Conservation (phyloP, 2,888 invertebrate genomes). For the Idaea dimidiata region DNA sequence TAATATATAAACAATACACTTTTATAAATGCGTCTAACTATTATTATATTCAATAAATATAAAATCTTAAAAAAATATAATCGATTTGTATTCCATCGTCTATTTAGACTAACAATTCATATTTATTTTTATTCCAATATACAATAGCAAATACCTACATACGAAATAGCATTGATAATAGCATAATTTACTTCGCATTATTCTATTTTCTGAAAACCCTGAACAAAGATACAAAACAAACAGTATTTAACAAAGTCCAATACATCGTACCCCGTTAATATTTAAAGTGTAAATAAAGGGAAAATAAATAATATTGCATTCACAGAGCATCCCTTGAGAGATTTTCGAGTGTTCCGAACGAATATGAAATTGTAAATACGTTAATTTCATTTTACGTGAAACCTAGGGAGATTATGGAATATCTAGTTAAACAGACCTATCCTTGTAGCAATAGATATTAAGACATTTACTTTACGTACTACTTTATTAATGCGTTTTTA, state of each 20-base stretch:
- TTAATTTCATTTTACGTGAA: background rate
- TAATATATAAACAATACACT: no score
- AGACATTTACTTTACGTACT: no score
- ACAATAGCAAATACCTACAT: background rate
- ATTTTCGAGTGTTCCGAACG: background rate
- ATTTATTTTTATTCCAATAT: no score
- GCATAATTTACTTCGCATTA: background rate
- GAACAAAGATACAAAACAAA: background rate
- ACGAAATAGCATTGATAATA: background rate
- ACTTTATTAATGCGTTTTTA: no score
- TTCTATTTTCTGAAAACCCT: background rate
- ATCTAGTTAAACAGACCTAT: background rate
- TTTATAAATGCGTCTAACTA: no score
- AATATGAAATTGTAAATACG: background rate
- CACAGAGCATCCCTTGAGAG: slow-evolving; percentile 10
- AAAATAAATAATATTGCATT: slow-evolving; percentile 16
- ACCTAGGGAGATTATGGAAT: background rate
- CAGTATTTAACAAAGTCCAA: background rate
- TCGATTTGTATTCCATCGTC: background rate
- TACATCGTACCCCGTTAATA: background rate
- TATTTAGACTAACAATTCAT: background rate
- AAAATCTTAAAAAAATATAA: no score
- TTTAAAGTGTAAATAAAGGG: slow-evolving; percentile 2
- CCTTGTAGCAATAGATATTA: background rate
- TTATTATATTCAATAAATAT: no score